Conservation (phyloP, 2,888 invertebrate species). For the Ctena decussata region DNA sequence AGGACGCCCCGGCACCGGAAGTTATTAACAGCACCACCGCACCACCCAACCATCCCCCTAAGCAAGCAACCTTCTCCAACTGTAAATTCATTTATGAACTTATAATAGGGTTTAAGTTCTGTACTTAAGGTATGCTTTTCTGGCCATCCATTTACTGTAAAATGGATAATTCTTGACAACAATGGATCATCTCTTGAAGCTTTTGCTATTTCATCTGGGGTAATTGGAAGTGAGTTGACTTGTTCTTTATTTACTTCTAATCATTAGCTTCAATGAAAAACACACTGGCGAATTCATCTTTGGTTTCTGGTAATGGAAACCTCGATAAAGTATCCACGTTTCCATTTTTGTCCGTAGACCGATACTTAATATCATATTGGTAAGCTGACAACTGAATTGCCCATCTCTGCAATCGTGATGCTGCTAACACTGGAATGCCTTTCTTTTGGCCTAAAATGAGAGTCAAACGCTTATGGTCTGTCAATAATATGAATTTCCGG, state of each 20-base stretch:
- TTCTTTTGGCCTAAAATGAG: slow-evolving; percentile 54
- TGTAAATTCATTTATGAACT: slow-evolving; percentile 11
- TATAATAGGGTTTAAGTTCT: not conserved
- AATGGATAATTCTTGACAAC: slow-evolving; percentile 12
- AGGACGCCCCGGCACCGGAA: too few relatives aligned
- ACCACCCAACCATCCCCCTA: too few relatives aligned
- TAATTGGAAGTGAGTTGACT: not conserved
- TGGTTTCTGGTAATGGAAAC: slow-evolving; percentile 23
- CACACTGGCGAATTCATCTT: not conserved
- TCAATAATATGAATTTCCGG: slow-evolving; percentile 12
- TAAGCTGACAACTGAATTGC: slow-evolving; percentile 65
- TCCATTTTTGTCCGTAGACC: slow-evolving; percentile 56
- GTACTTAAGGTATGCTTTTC: not conserved
- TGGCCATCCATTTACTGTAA: slow-evolving; percentile 6
- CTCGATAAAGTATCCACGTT: slow-evolving; percentile 81
- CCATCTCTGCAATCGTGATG: slow-evolving; percentile 82
- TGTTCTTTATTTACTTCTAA: not conserved
- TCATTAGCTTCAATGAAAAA: slow-evolving; percentile 17
- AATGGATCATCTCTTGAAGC: not conserved
- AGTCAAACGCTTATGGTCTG: slow-evolving; percentile 58
- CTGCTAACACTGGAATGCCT: slow-evolving; percentile 77
- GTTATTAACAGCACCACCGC: too few relatives aligned
- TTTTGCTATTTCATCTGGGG: not conserved
- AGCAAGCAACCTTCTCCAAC: slow-evolving; percentile 25
- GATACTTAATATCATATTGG: slow-evolving; percentile 46